Conservation (phyloP, 2,797 vertebrate species). For the Sebastes hopkinsi region DNA sequence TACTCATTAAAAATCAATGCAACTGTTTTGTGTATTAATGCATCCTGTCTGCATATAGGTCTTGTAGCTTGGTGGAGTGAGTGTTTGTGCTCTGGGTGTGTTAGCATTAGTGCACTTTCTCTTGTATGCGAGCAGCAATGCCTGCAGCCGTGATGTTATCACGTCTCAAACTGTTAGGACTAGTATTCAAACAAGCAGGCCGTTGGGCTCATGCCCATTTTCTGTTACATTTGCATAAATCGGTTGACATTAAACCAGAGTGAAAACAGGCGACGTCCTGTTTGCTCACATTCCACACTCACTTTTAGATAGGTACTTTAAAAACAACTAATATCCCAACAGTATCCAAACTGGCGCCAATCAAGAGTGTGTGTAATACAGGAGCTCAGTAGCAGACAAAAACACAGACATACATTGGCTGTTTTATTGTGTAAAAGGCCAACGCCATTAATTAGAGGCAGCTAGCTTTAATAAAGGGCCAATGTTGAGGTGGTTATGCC, state of each 20-base stretch:
- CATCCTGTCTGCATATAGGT: conserved; percentile 37
- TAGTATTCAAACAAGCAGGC: conserved; percentile 45
- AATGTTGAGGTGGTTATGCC: conserved; percentile 60
- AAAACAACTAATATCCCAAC: conserved; percentile 33
- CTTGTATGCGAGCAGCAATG: conserved; percentile 1
- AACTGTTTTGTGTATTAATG: conserved; percentile 42
- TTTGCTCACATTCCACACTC: conserved; percentile 52
- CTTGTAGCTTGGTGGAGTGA: not conserved
- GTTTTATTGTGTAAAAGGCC: conserved; percentile 59
- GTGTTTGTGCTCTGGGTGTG: conserved; percentile 14
- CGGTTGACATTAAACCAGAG: conserved; percentile 52
- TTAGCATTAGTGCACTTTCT: conserved; percentile 32
- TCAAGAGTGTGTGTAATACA: conserved; percentile 30
- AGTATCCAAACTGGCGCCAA: conserved; percentile 25
- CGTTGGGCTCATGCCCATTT: conserved; percentile 41
- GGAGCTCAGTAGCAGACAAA: conserved; percentile 42
- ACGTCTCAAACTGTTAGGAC: conserved; percentile 30
- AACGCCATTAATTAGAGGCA: conserved; percentile 54
- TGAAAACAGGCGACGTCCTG: conserved; percentile 59
- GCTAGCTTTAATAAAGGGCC: conserved; percentile 64
- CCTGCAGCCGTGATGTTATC: conserved; percentile 55
- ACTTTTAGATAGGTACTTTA: conserved; percentile 29
- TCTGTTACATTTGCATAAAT: conserved; percentile 71
- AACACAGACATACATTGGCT: conserved; percentile 32
- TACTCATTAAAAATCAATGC: conserved; percentile 53